Percentiles rank a stretch among this genome's conserved stretches.
phyloP scores from a whole-genome alignment of 2,113 vertebrate genomes.

The Orycteropus afer region DNA sequence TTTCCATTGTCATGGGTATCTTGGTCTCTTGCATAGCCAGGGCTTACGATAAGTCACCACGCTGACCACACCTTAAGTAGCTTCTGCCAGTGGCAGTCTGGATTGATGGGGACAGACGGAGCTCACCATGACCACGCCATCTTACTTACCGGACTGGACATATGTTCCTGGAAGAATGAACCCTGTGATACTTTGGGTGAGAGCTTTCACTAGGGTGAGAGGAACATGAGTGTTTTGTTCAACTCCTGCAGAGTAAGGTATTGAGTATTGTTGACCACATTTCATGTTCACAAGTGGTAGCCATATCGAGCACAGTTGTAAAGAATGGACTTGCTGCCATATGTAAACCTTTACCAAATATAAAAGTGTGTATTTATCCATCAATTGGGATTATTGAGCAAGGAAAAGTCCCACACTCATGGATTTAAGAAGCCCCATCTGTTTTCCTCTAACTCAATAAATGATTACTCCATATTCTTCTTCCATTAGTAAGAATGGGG shows the following conservation, averaged over 20 bases:
- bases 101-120: constrained; percentile 89
- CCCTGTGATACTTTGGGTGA: constrained; percentile 94
- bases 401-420: too few relatives aligned
- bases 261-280: too few relatives aligned
- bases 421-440: background rate
- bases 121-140: constrained; percentile 94
- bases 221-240: accelerated
- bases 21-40: constrained; percentile 84
- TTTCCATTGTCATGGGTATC: background rate
- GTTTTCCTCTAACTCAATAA: background rate
- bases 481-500: background rate
- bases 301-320: accelerated
- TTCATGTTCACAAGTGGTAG: accelerated
- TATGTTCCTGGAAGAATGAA: constrained; percentile 96
- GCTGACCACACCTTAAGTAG: constrained; percentile 94
- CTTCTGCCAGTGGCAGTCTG: constrained; percentile 96
- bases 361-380: accelerated
- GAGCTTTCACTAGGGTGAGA: accelerated
- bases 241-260: accelerated
- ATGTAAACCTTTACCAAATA: accelerated
- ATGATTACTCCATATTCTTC: background rate
- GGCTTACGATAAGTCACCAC: constrained; percentile 93
- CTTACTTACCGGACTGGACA: constrained; percentile 93
- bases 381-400: background rate
- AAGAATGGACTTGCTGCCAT: background rate